Percentiles rank a stretch among this genome's conserved stretches.
phyloP scores from a whole-genome alignment of 2,888 invertebrate species.

The Phyllotreta cruciferae region DNA sequence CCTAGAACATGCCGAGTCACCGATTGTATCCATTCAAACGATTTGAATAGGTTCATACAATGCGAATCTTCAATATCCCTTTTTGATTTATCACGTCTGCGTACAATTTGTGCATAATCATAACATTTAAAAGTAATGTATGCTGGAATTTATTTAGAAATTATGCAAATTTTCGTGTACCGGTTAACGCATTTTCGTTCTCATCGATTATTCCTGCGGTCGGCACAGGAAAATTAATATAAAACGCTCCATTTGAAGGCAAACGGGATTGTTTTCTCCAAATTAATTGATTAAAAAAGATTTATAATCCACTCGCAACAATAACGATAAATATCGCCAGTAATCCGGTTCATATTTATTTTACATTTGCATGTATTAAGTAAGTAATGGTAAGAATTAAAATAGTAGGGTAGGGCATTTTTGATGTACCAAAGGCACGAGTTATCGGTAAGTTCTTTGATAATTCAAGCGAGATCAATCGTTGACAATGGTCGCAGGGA shows the following conservation, averaged over 20 bases:
- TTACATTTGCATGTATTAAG: too few species aligned
- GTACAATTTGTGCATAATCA: slow-evolving; percentile 44
- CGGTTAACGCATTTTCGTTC: slow-evolving; percentile 24
- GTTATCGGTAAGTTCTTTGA: slow-evolving; percentile 34
- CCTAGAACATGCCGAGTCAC: slow-evolving; percentile 33
- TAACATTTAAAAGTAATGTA: slow-evolving; percentile 41
- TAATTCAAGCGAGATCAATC: slow-evolving; percentile 27
- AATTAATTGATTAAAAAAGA: too few species aligned
- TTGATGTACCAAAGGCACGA: slow-evolving; percentile 27
- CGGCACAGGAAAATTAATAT: slow-evolving; percentile 33
- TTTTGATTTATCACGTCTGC: slow-evolving; percentile 40
- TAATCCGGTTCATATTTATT: too few species aligned
- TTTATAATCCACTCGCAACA: too few species aligned
- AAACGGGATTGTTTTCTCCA: too few species aligned
- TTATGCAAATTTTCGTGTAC: slow-evolving; percentile 39
- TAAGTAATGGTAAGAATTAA: too few species aligned
- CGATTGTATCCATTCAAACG: slow-evolving; percentile 32
- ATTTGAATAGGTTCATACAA: slow-evolving; percentile 27
- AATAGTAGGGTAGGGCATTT: too few species aligned
- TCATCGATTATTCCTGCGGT: background rate
- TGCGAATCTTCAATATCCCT: slow-evolving; percentile 36
- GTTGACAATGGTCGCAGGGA: slow-evolving; percentile 19
- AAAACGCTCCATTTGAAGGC: too few species aligned
- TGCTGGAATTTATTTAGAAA: slow-evolving; percentile 40
- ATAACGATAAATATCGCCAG: too few species aligned